Base-by-base conservation (phyloP, 2,797 vertebrate genomes). In the Epinephelus awoara region DNA sequence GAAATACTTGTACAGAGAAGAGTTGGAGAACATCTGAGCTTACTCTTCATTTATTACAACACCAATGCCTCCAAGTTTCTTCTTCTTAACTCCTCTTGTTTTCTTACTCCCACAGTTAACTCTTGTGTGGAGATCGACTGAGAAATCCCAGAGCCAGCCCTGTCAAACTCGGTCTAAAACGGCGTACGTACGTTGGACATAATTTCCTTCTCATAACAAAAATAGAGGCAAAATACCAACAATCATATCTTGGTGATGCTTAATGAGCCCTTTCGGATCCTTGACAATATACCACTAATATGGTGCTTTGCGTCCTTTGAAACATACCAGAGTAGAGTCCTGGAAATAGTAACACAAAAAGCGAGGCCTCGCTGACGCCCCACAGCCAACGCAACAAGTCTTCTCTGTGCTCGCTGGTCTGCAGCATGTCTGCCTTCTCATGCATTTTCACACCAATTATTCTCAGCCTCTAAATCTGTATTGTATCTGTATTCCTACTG, bases 201-300 rank as follows among this genome's bases (percentile, higher is more conserved):
- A 46, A 69, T 72, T 88, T 90, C 76, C 72, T 80, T 78, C 88
- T 90, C 79, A 65, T 75, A 89, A 84, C 88, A 81, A 87, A 93
- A 94, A 92, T 93, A 93, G 92, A 91, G 85, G 66, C 83, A 89
- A 85, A 91, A 91, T 82, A 91, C 92, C 90, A 91, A 90, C 92
- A 93, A 91, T 91, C 90, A 93, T 93, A 93, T 93, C 85, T 88
- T 91, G 77, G 88, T 88, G 85, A 92, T 91, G 79, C 86, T 91
- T 92, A 92, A 94, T 87, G 88, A 93, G 85, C 91, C 92, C 93
- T 93, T 94, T 92, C 54, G 62, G 79, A 89, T 93, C 88, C 89
- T 89, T 91, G 88, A 93, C 90, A 92, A 91, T 91, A 86, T 86
- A 93, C 94, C 93, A 93, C 92, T 93, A 93, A 94, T 93, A 84